Conservation (phyloP, 92 coral and sea anemone species). For the Parazoanthus darwini region DNA sequence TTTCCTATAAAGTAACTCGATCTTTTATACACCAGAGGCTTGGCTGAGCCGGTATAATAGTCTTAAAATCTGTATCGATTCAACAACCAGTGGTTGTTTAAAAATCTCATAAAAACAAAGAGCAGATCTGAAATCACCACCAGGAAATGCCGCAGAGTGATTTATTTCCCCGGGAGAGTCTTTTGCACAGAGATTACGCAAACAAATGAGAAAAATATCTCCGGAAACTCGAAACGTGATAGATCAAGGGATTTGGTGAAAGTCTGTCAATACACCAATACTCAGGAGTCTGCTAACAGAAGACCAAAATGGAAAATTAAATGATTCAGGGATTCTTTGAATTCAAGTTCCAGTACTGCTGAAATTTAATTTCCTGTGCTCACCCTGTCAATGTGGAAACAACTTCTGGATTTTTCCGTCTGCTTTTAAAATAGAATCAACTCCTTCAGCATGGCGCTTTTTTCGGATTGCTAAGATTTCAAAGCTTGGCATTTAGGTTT, state of each 20-base stretch:
- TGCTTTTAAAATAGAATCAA: neutral
- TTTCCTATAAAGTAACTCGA: slow-evolving; percentile 2
- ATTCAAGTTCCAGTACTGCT: slow-evolving; percentile 17
- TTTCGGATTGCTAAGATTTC: neutral
- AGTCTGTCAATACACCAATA: slow-evolving; percentile 22
- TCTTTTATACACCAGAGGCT: neutral
- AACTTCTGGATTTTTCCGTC: neutral
- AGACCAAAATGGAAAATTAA: slow-evolving; percentile 25
- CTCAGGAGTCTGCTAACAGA: neutral
- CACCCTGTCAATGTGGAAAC: neutral
- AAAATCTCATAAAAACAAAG: slow-evolving; percentile 3
- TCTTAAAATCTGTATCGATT: slow-evolving; percentile 14
- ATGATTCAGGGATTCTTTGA: slow-evolving; percentile 4
- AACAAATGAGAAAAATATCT: slow-evolving; percentile 23
- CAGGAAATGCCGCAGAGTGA: neutral
- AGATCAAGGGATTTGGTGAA: slow-evolving; percentile 27
- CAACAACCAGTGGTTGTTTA: neutral
- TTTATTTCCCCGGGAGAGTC: neutral
- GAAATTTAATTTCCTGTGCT: neutral
- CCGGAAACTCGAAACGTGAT: slow-evolving; percentile 39
- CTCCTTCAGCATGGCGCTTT: neutral
- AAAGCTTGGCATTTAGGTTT: neutral
- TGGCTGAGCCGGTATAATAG: neutral
- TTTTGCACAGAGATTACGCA: neutral
- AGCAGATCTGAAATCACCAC: neutral